Evolutionary conservation across 2,888 invertebrate genomes (phyloP).

Genomic region (Crepidodera aurea): DNA sequence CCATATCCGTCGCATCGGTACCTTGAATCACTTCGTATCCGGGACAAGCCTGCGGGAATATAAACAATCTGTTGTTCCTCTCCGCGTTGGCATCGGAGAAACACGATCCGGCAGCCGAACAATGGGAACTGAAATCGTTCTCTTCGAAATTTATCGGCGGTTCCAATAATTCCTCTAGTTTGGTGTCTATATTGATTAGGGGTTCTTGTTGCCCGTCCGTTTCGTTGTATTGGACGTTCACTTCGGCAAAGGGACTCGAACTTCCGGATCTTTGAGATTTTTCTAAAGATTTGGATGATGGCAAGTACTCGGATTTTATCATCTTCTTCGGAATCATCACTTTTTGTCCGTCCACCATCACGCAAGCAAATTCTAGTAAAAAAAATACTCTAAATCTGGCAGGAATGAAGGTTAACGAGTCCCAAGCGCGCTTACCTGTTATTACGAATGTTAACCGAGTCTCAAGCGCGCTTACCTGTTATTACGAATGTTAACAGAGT

Average conservation of each 20-base stretch:
- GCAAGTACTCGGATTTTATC: conserved; percentile 52
- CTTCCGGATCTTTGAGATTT: conserved; percentile 6
- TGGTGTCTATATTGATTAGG: background rate
- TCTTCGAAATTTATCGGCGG: background rate
- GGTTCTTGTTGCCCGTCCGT: background rate
- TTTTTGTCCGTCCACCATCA: conserved; percentile 54
- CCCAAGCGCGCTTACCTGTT: background rate
- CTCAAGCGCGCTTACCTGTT: too few species aligned
- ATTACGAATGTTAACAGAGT: too few species aligned
- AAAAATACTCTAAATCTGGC: too few species aligned
- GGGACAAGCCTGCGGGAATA: conserved; percentile 56
- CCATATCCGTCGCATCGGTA: background rate
- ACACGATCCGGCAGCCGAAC: conserved; percentile 49
- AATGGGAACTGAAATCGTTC: conserved; percentile 43
- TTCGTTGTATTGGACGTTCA: conserved; percentile 10
- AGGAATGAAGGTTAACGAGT: background rate
- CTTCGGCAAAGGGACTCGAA: conserved; percentile 30
- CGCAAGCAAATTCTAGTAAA: conserved; percentile 52
- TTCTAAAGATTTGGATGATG: conserved; percentile 24
- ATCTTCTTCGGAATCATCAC: conserved; percentile 55
- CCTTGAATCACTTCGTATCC: conserved; percentile 54
- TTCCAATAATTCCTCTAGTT: background rate
- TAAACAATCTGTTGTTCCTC: conserved; percentile 49
- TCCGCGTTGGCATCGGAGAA: conserved; percentile 44
- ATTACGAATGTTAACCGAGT: too few species aligned